Conservation (phyloP, 1,140 invertebrate genomes). For the Theocolax elegans region DNA sequence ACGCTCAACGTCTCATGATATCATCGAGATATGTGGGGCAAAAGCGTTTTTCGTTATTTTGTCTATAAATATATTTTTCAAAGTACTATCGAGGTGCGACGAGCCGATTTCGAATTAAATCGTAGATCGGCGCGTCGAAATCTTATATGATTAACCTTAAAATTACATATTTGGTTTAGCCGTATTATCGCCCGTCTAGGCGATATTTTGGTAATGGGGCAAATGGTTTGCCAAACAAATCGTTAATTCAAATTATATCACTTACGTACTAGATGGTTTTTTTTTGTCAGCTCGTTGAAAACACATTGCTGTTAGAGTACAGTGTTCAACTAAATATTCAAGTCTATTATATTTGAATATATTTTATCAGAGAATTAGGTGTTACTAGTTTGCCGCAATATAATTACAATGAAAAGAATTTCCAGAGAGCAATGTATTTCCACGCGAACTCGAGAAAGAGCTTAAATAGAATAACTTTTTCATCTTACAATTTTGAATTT, state of each 20-base stretch:
- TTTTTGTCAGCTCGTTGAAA: too few species aligned
- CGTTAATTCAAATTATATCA: constrained; percentile 2
- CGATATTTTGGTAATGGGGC: background rate
- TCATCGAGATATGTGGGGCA: constrained; percentile 23
- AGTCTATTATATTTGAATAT: too few species aligned
- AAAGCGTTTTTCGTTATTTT: constrained; percentile 6
- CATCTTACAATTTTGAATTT: constrained; percentile 1
- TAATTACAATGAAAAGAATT: background rate
- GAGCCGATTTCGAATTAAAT: background rate
- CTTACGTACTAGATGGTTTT: background rate
- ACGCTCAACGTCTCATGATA: background rate
- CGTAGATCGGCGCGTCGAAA: background rate
- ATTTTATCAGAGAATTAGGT: too few species aligned
- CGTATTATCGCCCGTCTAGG: background rate
- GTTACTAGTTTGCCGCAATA: too few species aligned
- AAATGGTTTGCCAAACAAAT: constrained; percentile 5
- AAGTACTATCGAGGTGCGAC: constrained; percentile 27
- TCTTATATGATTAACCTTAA: constrained; percentile 7
- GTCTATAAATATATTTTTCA: constrained; percentile 1
- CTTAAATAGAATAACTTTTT: background rate
- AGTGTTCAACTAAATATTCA: too few species aligned
- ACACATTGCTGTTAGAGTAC: too few species aligned
- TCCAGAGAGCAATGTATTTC: background rate
- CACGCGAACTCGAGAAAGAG: background rate
- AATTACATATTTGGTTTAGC: constrained; percentile 34